Conservation (phyloP, 2,888 invertebrate species). For the Noctua janthina region DNA sequence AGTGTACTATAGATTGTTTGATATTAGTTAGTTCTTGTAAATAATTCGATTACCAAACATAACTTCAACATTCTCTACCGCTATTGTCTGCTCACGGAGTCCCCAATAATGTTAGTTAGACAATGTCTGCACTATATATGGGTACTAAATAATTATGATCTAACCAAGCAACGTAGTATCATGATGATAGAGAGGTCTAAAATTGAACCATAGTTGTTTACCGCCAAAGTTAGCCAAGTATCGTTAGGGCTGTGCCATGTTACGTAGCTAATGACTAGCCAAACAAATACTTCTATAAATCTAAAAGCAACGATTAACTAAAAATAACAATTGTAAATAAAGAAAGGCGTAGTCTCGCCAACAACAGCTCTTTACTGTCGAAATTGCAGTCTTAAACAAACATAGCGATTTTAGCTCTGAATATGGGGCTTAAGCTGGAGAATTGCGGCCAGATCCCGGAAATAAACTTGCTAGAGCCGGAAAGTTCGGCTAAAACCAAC, state of each 20-base stretch:
- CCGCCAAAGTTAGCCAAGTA: conserved; percentile 63
- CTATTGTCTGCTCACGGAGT: not conserved
- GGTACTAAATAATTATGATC: conserved; percentile 42
- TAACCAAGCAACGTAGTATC: conserved; percentile 24
- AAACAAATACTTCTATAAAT: not conserved
- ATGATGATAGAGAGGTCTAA: conserved; percentile 49
- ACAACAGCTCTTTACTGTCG: conserved; percentile 48
- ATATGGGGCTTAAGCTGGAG: conserved; percentile 34
- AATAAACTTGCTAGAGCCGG: conserved; percentile 32
- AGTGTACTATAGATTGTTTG: not conserved
- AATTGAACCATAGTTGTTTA: conserved; percentile 68
- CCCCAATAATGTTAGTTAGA: conserved; percentile 8
- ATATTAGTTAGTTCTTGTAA: not conserved
- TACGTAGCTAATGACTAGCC: not conserved
- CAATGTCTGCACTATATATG: conserved; percentile 14
- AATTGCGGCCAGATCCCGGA: conserved; percentile 49
- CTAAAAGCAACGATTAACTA: not conserved
- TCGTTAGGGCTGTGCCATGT: conserved; percentile 52
- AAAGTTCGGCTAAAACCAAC: conserved; percentile 36
- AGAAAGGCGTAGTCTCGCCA: conserved; percentile 22
- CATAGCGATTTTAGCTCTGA: conserved; percentile 46
- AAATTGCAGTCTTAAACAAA: conserved; percentile 62
- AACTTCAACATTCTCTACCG: conserved; percentile 6
- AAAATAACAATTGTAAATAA: conserved; percentile 38
- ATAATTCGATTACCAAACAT: not conserved